Percentiles rank a stretch among this genome's conserved stretches.
Conservation (phyloP, 2,888 invertebrate genomes). For the Lissocephala sabroskyi region DNA sequence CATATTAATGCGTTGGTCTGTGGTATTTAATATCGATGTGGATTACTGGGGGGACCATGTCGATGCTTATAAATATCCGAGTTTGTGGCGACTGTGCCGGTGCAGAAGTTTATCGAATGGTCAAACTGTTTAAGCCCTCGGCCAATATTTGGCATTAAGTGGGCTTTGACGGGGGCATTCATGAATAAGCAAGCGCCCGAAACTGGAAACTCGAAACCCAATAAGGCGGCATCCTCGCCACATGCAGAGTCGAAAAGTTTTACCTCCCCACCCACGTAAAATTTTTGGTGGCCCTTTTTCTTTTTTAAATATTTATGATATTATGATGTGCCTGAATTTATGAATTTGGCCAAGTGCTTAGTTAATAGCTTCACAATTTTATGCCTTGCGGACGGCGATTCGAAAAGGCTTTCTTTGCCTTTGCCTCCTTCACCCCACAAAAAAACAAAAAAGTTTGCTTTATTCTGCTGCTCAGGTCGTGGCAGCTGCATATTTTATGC, state of each 20-base stretch:
- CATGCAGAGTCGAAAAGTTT: conserved; percentile 27
- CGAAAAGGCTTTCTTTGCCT: too few relatives aligned
- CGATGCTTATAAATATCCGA: conserved; percentile 27
- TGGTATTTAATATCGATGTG: conserved; percentile 45
- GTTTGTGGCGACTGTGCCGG: background rate
- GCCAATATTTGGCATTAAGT: conserved; percentile 54
- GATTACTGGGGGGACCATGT: conserved; percentile 32
- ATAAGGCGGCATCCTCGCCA: background rate
- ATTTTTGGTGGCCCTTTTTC: conserved; percentile 34
- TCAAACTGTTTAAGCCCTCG: conserved; percentile 45
- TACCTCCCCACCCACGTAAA: conserved; percentile 32
- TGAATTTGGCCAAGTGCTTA: conserved; percentile 62
- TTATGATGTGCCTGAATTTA: conserved; percentile 52
- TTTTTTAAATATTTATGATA: conserved; percentile 54
- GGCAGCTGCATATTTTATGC: conserved; percentile 43
- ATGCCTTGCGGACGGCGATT: conserved; percentile 3
- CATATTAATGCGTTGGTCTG: conserved; percentile 44
- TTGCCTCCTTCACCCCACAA: too few relatives aligned
- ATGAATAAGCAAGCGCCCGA: conserved; percentile 51
- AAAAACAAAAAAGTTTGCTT: conserved; percentile 26
- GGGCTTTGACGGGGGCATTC: conserved; percentile 50
- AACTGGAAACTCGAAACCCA: conserved; percentile 3
- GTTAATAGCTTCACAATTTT: conserved; percentile 50
- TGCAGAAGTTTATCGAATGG: conserved; percentile 26
- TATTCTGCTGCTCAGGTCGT: conserved; percentile 6